Evolutionary conservation across 2,888 invertebrate genomes (phyloP), one percentile per base, ranked within the genome.

Genomic region (Atrina japonica): DNA sequence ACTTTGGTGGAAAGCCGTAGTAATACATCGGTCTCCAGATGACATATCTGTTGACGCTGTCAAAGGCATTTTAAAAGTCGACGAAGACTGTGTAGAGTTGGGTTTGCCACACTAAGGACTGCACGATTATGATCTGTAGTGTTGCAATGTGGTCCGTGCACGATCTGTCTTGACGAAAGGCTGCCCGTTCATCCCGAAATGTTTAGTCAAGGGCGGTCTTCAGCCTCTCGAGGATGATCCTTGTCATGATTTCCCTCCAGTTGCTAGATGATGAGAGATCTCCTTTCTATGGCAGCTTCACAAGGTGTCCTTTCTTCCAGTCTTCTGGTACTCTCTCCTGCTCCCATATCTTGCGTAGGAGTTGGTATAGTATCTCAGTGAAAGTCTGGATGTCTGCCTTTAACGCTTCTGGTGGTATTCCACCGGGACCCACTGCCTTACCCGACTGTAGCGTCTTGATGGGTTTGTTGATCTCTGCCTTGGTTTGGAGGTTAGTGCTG

Each of bases 361-460:
- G 30, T 58, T 3, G 58, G 18, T 40, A 40, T 30, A 58, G 29
- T n/a, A 58, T 58, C 9, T 58, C 58, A 23, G 58, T 18, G 6
- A 7, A 40, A 40, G 40, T 30, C 41, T 25, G 40, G 11, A 23
- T n/a, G 23, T 50, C 50, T 9, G 25, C 49, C 61, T 53, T 53
- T 53, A 35, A n/a, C n/a, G n/a, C n/a, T n/a, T n/a, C n/a, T n/a
- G n/a, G n/a, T n/a, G n/a, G n/a, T n/a, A n/a, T n/a, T n/a, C n/a
- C n/a, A n/a, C n/a, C n/a, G n/a, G n/a, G n/a, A n/a, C n/a, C n/a
- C n/a, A n/a, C n/a, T n/a, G n/a, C 56, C 29, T 66, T 66, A 11
- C 66, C 56, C 18, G 40, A 11, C 45, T 66, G 40, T 11, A 66
- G 55, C 16, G 55, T n/a, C 56, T 58, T 66, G 66, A 66, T 66